Evolutionary conservation across 2,888 invertebrate genomes (phyloP).

Genomic region (Drosophila quinaria): DNA sequence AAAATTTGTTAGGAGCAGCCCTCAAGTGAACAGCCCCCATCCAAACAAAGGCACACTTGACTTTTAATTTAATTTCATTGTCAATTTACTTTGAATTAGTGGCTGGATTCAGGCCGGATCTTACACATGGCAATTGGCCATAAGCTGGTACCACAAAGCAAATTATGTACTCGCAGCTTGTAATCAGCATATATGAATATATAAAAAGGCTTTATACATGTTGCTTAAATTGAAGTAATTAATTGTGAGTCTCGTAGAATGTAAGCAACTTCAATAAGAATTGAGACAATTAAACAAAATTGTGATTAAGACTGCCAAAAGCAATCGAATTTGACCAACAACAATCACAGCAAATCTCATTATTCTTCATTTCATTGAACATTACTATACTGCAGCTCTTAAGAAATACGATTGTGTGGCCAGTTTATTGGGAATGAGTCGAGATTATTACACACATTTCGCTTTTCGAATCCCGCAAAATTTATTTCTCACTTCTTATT

Average conservation of each 20-base stretch:
- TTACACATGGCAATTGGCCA: slow-evolving; percentile 15
- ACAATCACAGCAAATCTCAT: slow-evolving; percentile 69
- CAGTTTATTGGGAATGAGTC: slow-evolving; percentile 4
- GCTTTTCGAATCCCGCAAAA: slow-evolving; percentile 7
- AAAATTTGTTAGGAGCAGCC: slow-evolving; percentile 7
- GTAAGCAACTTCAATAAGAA: slow-evolving; percentile 25
- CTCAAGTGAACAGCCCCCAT: background rate
- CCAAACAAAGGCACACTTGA: background rate
- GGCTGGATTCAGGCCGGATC: background rate
- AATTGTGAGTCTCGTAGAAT: background rate
- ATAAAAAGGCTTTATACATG: background rate
- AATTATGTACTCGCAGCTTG: slow-evolving; percentile 36
- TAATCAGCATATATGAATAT: slow-evolving; percentile 28
- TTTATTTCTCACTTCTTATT: slow-evolving; percentile 49
- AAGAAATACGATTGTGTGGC: slow-evolving; percentile 9
- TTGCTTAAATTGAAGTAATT: background rate
- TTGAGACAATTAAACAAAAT: slow-evolving; percentile 24
- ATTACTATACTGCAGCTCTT: slow-evolving; percentile 46
- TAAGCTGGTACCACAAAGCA: slow-evolving; percentile 47
- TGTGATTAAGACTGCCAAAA: slow-evolving; percentile 33
- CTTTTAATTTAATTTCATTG: slow-evolving; percentile 40
- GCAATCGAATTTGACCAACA: slow-evolving; percentile 38
- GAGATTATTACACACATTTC: slow-evolving; percentile 3
- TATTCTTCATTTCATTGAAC: slow-evolving; percentile 78
- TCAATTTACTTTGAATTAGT: slow-evolving; percentile 32